Percentiles rank a stretch among this genome's conserved stretches.
Evolutionary conservation across 2,797 vertebrate genomes (phyloP).

Genomic region (Phaenicophaeus curvirostris): DNA sequence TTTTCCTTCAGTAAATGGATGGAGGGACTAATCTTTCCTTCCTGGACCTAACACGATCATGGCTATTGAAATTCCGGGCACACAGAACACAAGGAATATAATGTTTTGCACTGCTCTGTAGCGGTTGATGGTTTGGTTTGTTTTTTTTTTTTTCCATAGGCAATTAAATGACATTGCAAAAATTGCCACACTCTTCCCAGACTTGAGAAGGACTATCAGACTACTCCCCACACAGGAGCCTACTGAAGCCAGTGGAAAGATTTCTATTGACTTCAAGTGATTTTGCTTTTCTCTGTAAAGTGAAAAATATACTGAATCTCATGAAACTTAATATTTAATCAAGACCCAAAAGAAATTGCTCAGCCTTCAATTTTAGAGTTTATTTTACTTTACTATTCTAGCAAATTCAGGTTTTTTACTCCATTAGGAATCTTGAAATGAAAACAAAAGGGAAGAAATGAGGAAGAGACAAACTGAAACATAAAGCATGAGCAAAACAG

Average conservation of each 20-base stretch:
- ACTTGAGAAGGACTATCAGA: background rate
- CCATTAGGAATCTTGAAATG: background rate
- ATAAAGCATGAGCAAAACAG: background rate
- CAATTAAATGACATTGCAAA: background rate
- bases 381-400: background rate
- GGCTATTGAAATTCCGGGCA: background rate
- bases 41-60: background rate
- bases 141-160: background rate
- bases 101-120: background rate
- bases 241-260: background rate
- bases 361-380: background rate
- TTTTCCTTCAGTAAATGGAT: background rate
- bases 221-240: background rate
- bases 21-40: background rate
- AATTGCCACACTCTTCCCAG: background rate
- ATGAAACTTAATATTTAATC: background rate
- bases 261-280: background rate
- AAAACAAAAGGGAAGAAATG: background rate
- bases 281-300: background rate
- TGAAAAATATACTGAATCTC: background rate
- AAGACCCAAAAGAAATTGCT: background rate
- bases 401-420: background rate
- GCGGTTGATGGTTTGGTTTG: background rate
- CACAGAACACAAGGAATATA: background rate
- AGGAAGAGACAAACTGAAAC: background rate